Evolutionary conservation across 1,140 invertebrate genomes (phyloP), one percentile per base, ranked within the genome.

Genomic region (Tetraneura akinire): DNA sequence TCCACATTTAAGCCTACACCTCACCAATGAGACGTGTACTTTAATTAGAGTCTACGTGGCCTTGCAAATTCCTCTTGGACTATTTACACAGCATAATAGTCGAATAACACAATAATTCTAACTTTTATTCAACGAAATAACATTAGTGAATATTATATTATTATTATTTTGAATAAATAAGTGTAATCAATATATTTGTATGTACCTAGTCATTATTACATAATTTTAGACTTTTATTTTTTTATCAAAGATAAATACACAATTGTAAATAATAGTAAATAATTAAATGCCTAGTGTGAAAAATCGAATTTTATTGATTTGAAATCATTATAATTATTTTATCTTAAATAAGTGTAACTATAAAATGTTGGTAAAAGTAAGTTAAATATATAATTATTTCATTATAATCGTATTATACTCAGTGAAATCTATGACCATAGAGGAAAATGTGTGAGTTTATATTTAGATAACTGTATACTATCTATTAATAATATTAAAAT

Each of bases 11-110:
- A 29, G 26, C 3, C 45, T 51, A 29, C 51, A 71, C 23, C 23
- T 29, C 45, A 71, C 23, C 9, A 71, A 29, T 18, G 16, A 29
- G 1, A 51, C 68, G 18, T 26, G 47, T 16, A 71, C 45, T 71
- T 71, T 71, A 70, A 49, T 70, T 70, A 71, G 47, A 71, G 68
- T n/a, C 68, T 10, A n/a, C 1, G 1, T 51, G 42, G 10, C 45
- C 68, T 71, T 51, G 68, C 26, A n/a, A 71, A 71, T 71, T 71
- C 68, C 68, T 51, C 8, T 1, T 32, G 14, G 1, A 71, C 11
- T 14, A 49, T 26, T 49, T 49, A 16, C 45, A 16, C 11, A n/a
- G 26, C 26, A 51, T n/a, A n/a, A n/a, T n/a, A n/a, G n/a, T n/a
- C n/a, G n/a, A n/a, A n/a, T n/a, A n/a, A n/a, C 45, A 51, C 45